phyloP scores from a whole-genome alignment of 1,140 invertebrate species.

The Diorhabda sublineata region DNA sequence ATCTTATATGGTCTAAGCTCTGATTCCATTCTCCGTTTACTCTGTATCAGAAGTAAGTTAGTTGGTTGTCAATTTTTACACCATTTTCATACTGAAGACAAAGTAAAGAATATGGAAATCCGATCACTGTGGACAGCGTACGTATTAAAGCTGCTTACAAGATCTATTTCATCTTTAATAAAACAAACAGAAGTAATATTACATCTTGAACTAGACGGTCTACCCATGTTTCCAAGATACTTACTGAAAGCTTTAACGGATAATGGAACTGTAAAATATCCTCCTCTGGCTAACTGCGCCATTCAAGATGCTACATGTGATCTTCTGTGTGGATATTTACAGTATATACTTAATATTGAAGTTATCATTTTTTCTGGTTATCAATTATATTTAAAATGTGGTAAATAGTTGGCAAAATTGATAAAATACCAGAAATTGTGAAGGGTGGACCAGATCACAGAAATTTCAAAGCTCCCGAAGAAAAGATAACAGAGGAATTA shows the following conservation, averaged over 20 bases:
- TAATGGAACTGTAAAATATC: conserved; percentile 55
- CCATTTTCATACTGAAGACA: conserved; percentile 55
- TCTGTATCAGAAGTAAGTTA: conserved; percentile 51
- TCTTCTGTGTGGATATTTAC: conserved; percentile 56
- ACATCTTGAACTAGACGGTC: conserved; percentile 57
- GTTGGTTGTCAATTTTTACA: conserved; percentile 50
- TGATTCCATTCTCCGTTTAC: conserved; percentile 58
- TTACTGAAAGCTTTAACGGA: conserved; percentile 52
- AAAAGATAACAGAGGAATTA: conserved; percentile 67
- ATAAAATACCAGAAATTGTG: conserved; percentile 63
- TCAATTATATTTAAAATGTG: conserved; percentile 54
- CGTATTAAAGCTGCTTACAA: conserved; percentile 38
- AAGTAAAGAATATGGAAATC: conserved; percentile 43
- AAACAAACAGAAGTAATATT: conserved; percentile 53
- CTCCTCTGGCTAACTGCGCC: conserved; percentile 57
- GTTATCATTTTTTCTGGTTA: conserved; percentile 60
- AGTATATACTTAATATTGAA: conserved; percentile 56
- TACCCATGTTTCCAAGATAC: conserved; percentile 59
- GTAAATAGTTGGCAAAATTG: conserved; percentile 52
- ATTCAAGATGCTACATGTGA: conserved; percentile 62
- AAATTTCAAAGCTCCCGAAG: conserved; percentile 67
- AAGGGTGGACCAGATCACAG: conserved; percentile 74
- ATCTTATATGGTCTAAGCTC: conserved; percentile 61
- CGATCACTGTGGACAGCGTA: conserved; percentile 43
- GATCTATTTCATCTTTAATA: conserved; percentile 52